Evolutionary conservation across 2,113 vertebrate species (phyloP), one percentile per base, ranked within the genome.

Genomic region (Chlamydotis undulata): DNA sequence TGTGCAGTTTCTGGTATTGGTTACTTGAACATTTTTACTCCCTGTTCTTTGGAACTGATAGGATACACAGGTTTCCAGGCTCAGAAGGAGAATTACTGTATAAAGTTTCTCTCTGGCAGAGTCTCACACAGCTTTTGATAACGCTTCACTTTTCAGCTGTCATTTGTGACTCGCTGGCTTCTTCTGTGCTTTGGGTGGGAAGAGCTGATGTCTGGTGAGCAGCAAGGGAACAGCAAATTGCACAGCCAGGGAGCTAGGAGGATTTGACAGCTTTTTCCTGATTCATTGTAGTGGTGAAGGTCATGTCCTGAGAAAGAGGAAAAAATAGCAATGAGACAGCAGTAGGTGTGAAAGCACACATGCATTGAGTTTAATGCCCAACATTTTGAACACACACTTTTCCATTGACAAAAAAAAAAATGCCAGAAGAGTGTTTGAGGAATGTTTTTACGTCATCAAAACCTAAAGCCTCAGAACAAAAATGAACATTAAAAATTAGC

Each of bases 301-400:
- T 97, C 82, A 94, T 31, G 8, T 81, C 90, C 98, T 98, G 83
- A 76, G 67, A 95, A 89, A 75, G 53, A 90, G 29, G 84, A 81
- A 86, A 80, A 70, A 93, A 88, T 24, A 90, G 81, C 33, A 22
- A 23, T 97, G 82, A 97, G 74, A 83, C 67, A 92, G 84, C 74
- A 93, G 33, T 59, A 67, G 63, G 24, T 26, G 78, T 74, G 47
- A 43, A 69, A 69, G 50, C 59, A 73, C 55, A 77, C 8, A 63
- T 19, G n/a, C 45, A 21, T 18, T 22, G 64, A 63, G 28, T 92
- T 83, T 55, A 82, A 59, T 1, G 1, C 6, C 70, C 50, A 69
- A 13, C 10, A 26, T 65, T 87, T 57, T 53, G 14, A 84, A 79
- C 2, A 6, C 14, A 60, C 0, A 1, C 3, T 84, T 91, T 75